These are phyloP conservation scores for Nyctibius bracteatus DNA, from an alignment of 2,113 vertebrate species.

Conservation along the genomic window DNA sequence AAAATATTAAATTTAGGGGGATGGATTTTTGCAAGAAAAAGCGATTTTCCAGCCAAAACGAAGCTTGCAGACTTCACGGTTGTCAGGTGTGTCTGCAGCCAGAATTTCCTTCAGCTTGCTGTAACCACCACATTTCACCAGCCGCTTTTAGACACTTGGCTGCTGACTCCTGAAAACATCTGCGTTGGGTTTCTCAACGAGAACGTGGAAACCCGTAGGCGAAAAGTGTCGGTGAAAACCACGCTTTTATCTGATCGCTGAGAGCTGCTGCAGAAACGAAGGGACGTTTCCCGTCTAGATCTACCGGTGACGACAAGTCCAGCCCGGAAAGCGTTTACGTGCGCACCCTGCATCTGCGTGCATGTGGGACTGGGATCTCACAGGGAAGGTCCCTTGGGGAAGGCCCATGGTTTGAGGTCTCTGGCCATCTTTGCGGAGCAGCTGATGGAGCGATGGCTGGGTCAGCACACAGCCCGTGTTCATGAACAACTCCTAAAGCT, in stretches of 20 bases:
- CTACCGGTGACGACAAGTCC: accelerated
- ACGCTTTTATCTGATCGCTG: neutral
- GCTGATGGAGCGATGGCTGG: neutral
- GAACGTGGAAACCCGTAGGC: neutral
- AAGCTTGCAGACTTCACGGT: neutral
- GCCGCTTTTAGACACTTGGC: neutral
- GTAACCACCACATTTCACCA: neutral
- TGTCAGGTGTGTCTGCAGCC: neutral
- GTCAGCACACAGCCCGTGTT: accelerated
- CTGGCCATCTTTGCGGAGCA: neutral
- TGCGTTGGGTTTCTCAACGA: neutral
- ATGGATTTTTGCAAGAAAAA: neutral
- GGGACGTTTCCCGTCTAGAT: accelerated
- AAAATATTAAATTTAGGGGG: neutral
- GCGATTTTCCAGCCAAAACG: neutral
- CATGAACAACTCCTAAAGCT: neutral
- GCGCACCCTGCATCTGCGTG: accelerated
- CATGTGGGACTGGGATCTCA: neutral
- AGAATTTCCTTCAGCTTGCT: neutral
- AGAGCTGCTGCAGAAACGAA: neutral
- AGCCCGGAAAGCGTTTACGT: accelerated
- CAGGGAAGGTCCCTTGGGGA: accelerated
- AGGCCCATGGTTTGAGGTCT: neutral
- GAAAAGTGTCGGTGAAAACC: neutral
- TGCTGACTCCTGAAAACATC: neutral